Percentiles rank a stretch among this genome's conserved stretches.
Evolutionary conservation across 2,113 vertebrate genomes (phyloP).

Genomic region (Macrotus californicus): DNA sequence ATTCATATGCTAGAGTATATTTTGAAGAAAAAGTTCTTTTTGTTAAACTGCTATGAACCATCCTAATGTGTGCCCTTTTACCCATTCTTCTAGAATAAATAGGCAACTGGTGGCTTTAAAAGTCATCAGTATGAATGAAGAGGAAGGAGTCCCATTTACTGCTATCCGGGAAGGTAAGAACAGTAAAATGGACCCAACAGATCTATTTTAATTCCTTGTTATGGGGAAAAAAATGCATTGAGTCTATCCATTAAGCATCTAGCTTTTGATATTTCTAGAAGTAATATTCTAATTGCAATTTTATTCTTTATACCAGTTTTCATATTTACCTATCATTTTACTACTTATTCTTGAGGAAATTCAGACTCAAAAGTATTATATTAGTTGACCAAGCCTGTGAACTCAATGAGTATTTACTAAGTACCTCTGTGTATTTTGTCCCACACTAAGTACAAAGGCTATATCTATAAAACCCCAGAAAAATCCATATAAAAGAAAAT

Average conservation of each 20-base stretch:
- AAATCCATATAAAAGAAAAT: background rate
- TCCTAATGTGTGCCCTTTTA: background rate
- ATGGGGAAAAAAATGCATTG: background rate
- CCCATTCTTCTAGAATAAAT: slow-evolving; percentile 81
- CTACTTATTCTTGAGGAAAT: slow-evolving; percentile 33
- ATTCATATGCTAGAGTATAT: background rate
- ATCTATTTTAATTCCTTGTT: background rate
- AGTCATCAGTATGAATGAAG: slow-evolving; percentile 87
- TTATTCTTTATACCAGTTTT: slow-evolving; percentile 1
- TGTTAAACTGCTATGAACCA: background rate
- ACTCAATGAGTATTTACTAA: background rate
- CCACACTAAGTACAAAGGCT: background rate
- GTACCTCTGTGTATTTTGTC: background rate
- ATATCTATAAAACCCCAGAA: background rate
- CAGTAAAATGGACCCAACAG: background rate
- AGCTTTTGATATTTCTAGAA: slow-evolving; percentile 14
- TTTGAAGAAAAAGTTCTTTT: background rate
- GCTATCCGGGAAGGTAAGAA: slow-evolving; percentile 90
- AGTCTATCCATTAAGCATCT: background rate
- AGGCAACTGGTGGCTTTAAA: slow-evolving; percentile 91
- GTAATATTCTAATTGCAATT: background rate
- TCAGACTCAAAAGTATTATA: background rate
- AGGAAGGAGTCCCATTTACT: slow-evolving; percentile 91
- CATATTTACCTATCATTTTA: background rate
- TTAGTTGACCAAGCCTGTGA: slow-evolving; percentile 9